Evolutionary conservation across 2,113 vertebrate genomes (phyloP), one percentile per base, ranked within the genome.

Genomic region (Catagonus wagneri): DNA sequence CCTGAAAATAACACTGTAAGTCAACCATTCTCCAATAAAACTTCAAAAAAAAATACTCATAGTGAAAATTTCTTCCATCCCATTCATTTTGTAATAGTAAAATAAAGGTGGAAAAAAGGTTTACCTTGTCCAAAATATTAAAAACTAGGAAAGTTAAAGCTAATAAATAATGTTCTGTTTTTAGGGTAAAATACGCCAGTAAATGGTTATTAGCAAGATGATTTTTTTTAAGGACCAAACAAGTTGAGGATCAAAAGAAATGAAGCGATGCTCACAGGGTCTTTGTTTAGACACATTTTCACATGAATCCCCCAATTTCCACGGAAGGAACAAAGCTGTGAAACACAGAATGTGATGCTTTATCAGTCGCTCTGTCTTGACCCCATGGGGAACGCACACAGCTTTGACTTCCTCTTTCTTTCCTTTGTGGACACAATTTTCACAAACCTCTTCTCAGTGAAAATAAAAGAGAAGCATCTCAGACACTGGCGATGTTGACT

Each of bases 11-110:
- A 44, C 44, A 6, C 44, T 8, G 44, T 44, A 44, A 44, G 44
- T 44, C 44, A 44, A 44, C 44, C 44, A 44, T 44, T 6, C 44
- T 44, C 44, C 44, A 44, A 44, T 44, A 44, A 44, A 44, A 44
- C 44, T 44, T 44, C 75, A 78, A 58, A 14, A 87, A 90, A 50
- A 84, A 92, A 71, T 76, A 66, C 29, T 11, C 72, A n/a, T 6
- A 39, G 34, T 92, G 25, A 93, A 92, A 23, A 52, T 34, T 79
- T 60, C 7, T 68, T 79, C 36, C 6, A 75, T 32, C 50, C 1
- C 20, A 95, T n/a, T 94, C 22, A 86, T 92, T 89, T 75, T 96
- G 16, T 88, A 63, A 52, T 13, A 89, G 65, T 56, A 60, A 20
- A 13, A 92, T 71, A 68, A 29, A 60, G 8, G 4, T 22, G 4